phyloP scores from a whole-genome alignment of 2,888 invertebrate genomes.

The Creontiades dilutus region DNA sequence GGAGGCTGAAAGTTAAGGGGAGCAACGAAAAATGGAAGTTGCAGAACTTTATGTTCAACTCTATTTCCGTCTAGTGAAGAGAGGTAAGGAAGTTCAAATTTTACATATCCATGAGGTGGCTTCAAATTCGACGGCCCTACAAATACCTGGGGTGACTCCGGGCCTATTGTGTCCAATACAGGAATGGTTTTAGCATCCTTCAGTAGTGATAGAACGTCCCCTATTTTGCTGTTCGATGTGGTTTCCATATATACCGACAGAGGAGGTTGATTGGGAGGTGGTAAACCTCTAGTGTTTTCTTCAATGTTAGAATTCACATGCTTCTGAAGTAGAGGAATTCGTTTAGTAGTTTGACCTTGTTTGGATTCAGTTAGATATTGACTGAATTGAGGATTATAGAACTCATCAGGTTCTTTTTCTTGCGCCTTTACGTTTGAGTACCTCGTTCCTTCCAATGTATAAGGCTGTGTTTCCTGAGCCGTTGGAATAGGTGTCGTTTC shows the following conservation, averaged over 20 bases:
- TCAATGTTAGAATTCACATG: conserved; percentile 47
- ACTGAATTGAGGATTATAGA: conserved; percentile 60
- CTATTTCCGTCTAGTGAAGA: conserved; percentile 85
- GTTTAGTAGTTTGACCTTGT: conserved; percentile 59
- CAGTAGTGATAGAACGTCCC: conserved; percentile 85
- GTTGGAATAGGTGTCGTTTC: neutral
- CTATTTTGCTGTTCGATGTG: conserved; percentile 81
- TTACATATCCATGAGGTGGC: conserved; percentile 86
- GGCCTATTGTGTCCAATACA: conserved; percentile 86
- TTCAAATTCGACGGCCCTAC: conserved; percentile 88
- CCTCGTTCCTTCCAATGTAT: neutral
- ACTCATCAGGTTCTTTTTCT: conserved; percentile 59
- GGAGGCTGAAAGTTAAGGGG: conserved; percentile 92
- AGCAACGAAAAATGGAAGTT: conserved; percentile 91
- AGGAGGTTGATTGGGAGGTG: conserved; percentile 88
- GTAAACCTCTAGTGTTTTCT: conserved; percentile 73
- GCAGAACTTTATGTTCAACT: conserved; percentile 85
- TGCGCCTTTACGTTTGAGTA: conserved; percentile 52
- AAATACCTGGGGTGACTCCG: conserved; percentile 85
- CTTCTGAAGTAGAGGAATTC: conserved; percentile 67
- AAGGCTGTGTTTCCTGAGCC: neutral
- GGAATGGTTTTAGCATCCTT: conserved; percentile 87
- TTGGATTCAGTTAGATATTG: conserved; percentile 58
- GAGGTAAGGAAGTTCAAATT: conserved; percentile 90
- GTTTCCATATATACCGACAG: conserved; percentile 87